Evolutionary conservation across 1,140 invertebrate genomes (phyloP).

Genomic region (Drosophila paulistorum): DNA sequence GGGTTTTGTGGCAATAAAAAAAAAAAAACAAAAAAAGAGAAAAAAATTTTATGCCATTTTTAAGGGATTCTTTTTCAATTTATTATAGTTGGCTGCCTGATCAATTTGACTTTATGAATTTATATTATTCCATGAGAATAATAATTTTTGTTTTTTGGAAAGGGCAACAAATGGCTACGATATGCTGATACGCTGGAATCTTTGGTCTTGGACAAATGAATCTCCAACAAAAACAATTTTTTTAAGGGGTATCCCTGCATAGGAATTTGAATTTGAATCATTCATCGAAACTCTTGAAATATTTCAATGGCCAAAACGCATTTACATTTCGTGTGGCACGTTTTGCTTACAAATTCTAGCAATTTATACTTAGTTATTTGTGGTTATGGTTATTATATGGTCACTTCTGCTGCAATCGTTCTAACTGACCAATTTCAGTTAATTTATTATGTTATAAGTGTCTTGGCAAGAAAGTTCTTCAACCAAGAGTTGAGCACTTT

Average conservation of each 20-base stretch:
- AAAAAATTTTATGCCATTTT: constrained; percentile 53
- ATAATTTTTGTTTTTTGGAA: constrained; percentile 41
- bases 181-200: neutral
- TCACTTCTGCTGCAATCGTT: constrained; percentile 7
- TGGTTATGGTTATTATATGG: constrained; percentile 7
- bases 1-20: constrained; percentile 35
- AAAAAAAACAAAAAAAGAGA: too few relatives aligned
- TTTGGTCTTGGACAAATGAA: too few relatives aligned
- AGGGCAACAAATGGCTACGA: neutral
- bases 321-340: constrained; percentile 16
- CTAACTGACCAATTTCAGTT: neutral
- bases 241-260: too few relatives aligned
- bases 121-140: constrained; percentile 32
- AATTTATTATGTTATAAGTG: constrained; percentile 15
- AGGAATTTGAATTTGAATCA: constrained; percentile 4
- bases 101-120: constrained; percentile 56
- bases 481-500: too few relatives aligned
- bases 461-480: neutral
- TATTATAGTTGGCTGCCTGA: constrained; percentile 57
- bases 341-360: neutral
- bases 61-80: constrained; percentile 63
- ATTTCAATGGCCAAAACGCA: neutral
- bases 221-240: too few relatives aligned
- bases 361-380: constrained; percentile 14
- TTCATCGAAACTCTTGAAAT: neutral